These are phyloP conservation scores for Microtus ochrogaster DNA, from an alignment of 2,113 vertebrate species.

Conservation along the genomic window DNA sequence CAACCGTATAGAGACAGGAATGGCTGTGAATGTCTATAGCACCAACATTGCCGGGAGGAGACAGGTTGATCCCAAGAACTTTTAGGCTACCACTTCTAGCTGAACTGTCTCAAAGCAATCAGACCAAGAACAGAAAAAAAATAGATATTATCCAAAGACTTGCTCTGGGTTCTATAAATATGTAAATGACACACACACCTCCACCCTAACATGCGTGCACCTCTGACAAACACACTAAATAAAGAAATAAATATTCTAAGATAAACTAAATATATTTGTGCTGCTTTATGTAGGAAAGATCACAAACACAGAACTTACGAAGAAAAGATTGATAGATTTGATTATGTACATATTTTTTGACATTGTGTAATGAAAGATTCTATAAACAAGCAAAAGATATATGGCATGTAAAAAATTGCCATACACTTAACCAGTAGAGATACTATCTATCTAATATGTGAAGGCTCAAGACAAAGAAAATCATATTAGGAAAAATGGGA, in stretches of 20 bases:
- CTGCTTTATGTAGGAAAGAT: neutral
- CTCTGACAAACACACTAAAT: neutral
- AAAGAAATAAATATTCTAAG: neutral
- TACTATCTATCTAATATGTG: neutral
- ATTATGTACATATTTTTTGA: slow-evolving; percentile 53
- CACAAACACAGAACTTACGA: neutral
- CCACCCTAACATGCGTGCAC: neutral
- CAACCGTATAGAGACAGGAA: neutral
- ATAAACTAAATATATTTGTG: neutral
- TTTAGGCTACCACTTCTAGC: neutral
- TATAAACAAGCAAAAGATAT: slow-evolving; percentile 56
- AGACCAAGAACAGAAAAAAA: neutral
- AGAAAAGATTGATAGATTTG: slow-evolving; percentile 42
- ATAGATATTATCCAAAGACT: neutral
- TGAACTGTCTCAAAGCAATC: neutral
- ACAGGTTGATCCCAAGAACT: neutral
- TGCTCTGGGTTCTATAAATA: neutral
- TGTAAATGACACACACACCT: neutral
- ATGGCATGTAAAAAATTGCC: neutral
- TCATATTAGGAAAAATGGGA: slow-evolving; percentile 25
- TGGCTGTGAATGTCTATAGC: neutral
- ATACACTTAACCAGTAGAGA: neutral
- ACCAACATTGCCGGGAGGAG: neutral
- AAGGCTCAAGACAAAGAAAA: slow-evolving; percentile 40
- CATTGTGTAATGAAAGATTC: neutral